A percentile compares a stretch with the other conserved stretches of the same genome.
Evolutionary conservation across 2,113 vertebrate genomes (phyloP).

Genomic region (Cinclus mexicanus): DNA sequence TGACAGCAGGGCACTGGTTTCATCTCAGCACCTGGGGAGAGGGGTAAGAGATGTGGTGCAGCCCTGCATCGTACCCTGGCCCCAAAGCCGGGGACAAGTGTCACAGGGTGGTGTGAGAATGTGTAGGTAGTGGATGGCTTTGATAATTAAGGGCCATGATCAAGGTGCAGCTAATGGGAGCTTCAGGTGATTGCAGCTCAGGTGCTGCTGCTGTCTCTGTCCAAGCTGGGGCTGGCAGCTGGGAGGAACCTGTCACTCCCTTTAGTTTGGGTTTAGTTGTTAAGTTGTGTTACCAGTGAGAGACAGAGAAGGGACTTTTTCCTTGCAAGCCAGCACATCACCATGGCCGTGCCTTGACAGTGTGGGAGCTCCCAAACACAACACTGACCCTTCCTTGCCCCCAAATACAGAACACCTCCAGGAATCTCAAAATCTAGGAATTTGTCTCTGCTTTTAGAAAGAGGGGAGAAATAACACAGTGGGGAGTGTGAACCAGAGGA

Average conservation of each 20-base stretch:
- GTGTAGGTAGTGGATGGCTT: background rate
- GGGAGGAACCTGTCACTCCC: background rate
- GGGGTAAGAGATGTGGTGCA: background rate
- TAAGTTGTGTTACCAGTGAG: background rate
- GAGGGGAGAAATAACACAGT: rapidly evolving
- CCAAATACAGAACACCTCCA: background rate
- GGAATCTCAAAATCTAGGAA: background rate
- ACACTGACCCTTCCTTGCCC: background rate
- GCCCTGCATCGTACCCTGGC: background rate
- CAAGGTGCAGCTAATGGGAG: background rate
- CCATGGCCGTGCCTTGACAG: rapidly evolving
- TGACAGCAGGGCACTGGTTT: background rate
- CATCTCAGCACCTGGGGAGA: background rate
- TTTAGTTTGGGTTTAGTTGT: background rate
- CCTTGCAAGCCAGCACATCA: background rate
- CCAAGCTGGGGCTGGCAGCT: background rate
- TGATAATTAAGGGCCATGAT: background rate
- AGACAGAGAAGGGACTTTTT: background rate
- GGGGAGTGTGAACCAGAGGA: background rate
- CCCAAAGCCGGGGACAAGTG: background rate
- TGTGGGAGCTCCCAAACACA: background rate
- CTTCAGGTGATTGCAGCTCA: background rate
- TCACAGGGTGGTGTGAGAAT: background rate
- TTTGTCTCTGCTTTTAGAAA: background rate
- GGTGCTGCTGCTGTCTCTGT: background rate